phyloP scores from a whole-genome alignment of 2,888 invertebrate genomes.

The Apantesis nais region DNA sequence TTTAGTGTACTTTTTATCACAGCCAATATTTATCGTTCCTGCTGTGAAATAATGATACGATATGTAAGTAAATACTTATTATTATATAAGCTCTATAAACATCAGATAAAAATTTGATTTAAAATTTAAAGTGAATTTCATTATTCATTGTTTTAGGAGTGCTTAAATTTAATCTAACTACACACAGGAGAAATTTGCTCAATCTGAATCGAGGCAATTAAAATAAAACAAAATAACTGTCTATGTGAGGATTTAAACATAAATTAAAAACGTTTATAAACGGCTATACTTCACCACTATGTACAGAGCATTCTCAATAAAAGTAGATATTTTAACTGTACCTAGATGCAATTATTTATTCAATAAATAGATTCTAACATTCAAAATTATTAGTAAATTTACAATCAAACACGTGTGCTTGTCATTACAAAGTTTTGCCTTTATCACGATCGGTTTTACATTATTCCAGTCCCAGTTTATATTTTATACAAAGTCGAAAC shows the following conservation, averaged over 20 bases:
- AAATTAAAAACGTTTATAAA: no score
- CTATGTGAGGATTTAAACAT: no score
- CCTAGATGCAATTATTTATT: conserved; percentile 41
- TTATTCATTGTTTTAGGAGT: background rate
- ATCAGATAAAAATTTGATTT: no score
- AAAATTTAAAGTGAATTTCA: background rate
- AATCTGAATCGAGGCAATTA: background rate
- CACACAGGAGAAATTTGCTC: background rate
- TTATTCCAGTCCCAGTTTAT: conserved; percentile 62
- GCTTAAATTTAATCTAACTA: background rate
- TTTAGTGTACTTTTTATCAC: no score
- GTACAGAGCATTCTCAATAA: background rate
- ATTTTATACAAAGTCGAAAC: conserved; percentile 64
- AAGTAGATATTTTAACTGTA: conserved; percentile 16
- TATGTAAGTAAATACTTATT: no score
- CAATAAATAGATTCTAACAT: conserved; percentile 31
- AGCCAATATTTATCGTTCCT: no score
- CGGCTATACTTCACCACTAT: background rate
- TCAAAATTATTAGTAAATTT: conserved; percentile 52
- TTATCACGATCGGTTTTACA: conserved; percentile 65
- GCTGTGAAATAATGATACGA: no score
- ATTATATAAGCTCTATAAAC: no score
- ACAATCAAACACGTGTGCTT: conserved; percentile 57
- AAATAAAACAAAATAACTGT: no score
- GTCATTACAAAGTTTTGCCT: conserved; percentile 58